Evolutionary conservation across 2,888 invertebrate species (phyloP), one percentile per base, ranked within the genome.

Genomic region (Drosophila nr. perissopoda): DNA sequence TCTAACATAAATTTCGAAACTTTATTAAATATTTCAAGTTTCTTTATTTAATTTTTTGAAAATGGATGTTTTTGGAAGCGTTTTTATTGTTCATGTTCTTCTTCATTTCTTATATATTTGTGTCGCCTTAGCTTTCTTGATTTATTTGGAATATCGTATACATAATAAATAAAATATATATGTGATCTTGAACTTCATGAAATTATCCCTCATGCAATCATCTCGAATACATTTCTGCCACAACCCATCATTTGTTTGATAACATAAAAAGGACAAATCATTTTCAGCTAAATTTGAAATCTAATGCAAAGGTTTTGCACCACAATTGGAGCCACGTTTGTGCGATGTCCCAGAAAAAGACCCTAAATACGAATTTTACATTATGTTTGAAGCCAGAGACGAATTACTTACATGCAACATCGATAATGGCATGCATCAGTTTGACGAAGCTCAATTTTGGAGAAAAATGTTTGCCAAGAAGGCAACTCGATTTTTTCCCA

Each of bases 121-220:
- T 4, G 25, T 18, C 18, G 25, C 16, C 25, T 31, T 36, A 18
- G 16, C 13, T 4, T 31, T 16, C n/a, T 49, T 40, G 46, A 46
- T 25, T 46, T 16, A 25, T n/a, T 53, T 48, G 34, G 5, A 54
- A 51, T 53, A 48, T 48, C 51, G 25, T 54, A 36, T 42, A 52
- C 25, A 62, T 59, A 58, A 54, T 56, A 18, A 77, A 76, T 76
- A 76, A 76, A 76, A 56, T 61, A 67, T 60, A 58, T 61, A 67
- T 60, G 57, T 51, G 34, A 51, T 58, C 51, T 61, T 42, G 29
- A 75, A 42, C 38, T 65, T 63, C 76, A 72, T 65, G n/a, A 40
- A 33, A 54, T 48, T 65, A 29, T 59, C 58, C 76, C 75, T 65
- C 76, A 73, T 77, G n/a, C 8, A 10, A 66, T 65, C 69, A 60